phyloP scores from a whole-genome alignment of 2,888 invertebrate species.

The Andrena flavipes region DNA sequence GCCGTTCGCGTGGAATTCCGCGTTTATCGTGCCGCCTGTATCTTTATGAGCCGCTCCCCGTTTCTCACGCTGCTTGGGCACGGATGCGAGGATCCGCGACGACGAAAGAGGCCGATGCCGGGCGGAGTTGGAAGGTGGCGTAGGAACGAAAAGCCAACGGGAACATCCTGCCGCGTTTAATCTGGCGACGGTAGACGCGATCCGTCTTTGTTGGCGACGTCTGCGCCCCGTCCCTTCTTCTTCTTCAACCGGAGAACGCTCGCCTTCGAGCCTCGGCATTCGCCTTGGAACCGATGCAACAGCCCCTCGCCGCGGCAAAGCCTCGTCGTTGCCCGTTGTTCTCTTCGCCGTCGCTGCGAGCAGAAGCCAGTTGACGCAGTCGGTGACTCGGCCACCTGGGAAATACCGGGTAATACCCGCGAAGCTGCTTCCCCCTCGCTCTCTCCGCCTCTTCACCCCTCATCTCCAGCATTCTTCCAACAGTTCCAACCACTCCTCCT shows the following conservation, averaged over 20 bases:
- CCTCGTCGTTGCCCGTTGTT: slow-evolving; percentile 52
- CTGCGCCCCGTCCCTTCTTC: slow-evolving; percentile 7
- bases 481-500: background rate
- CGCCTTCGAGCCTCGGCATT: background rate
- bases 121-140: background rate
- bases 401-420: slow-evolving; percentile 79
- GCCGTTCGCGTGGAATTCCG: slow-evolving; percentile 31
- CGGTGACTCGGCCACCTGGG: slow-evolving; percentile 76
- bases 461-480: background rate
- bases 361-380: slow-evolving; percentile 66
- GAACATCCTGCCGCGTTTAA: slow-evolving; percentile 56
- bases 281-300: slow-evolving; percentile 12
- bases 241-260: background rate
- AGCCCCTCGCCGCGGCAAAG: slow-evolving; percentile 23
- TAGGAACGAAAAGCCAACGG: background rate
- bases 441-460: slow-evolving; percentile 6
- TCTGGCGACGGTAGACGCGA: slow-evolving; percentile 63
- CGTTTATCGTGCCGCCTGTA: slow-evolving; percentile 40
- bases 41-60: slow-evolving; percentile 45
- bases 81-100: slow-evolving; percentile 15
- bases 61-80: slow-evolving; percentile 31
- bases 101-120: slow-evolving; percentile 12
- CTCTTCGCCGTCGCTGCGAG: slow-evolving; percentile 42
- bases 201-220: slow-evolving; percentile 63
- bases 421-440: slow-evolving; percentile 69